These are phyloP conservation scores for Mesitornis unicolor DNA, from an alignment of 2,113 vertebrate species.

Conservation along the genomic window DNA sequence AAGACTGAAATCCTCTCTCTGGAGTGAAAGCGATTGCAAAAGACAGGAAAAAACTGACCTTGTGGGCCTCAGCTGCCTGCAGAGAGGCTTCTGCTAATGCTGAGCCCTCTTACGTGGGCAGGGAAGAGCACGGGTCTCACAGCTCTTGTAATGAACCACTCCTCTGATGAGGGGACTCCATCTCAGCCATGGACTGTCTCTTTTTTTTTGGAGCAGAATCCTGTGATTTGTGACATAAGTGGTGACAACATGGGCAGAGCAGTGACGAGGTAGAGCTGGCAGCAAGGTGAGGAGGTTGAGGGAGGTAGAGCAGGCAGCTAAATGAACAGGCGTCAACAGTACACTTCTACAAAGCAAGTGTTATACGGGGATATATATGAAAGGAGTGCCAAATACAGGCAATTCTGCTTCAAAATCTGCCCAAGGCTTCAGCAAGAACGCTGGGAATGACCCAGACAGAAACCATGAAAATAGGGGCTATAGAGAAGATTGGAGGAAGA, in stretches of 20 bases:
- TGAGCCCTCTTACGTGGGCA: neutral
- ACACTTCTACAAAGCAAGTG: neutral
- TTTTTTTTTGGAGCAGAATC: neutral
- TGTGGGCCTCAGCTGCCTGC: neutral
- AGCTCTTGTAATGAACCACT: neutral
- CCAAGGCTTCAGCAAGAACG: neutral
- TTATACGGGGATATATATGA: accelerated
- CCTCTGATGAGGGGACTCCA: accelerated
- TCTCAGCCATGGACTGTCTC: neutral
- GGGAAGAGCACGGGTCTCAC: neutral
- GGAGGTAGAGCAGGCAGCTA: too few relatives aligned
- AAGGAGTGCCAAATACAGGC: neutral
- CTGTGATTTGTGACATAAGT: too few relatives aligned
- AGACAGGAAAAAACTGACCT: neutral
- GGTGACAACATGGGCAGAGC: too few relatives aligned
- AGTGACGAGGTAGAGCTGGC: too few relatives aligned
- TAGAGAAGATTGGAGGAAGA: neutral
- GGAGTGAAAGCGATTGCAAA: neutral
- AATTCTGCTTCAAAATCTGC: neutral
- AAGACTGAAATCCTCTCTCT: neutral
- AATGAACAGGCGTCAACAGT: too few relatives aligned
- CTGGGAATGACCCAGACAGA: accelerated
- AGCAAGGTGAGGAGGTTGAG: too few relatives aligned
- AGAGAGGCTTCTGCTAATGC: neutral
- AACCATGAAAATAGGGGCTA: neutral